Base-by-base conservation (phyloP, 1,140 invertebrate genomes). In the Aphidius ervi region DNA sequence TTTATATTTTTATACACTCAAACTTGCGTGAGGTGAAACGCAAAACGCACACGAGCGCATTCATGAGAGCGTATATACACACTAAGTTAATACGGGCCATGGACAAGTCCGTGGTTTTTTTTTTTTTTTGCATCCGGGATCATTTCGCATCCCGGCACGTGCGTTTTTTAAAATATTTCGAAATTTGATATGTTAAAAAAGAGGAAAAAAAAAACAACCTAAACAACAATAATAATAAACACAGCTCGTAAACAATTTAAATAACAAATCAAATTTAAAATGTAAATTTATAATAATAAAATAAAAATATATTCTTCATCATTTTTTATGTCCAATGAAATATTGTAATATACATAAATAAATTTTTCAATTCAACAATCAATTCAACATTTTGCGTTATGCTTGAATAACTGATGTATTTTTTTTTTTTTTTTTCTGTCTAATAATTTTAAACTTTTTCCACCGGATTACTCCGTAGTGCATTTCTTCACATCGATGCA, bases 131-230 rank as follows among this genome's bases (percentile, higher is more conserved):
- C 53, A 62, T 62, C 60, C 60, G 60, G 60, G 60, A 62, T 57
- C 60, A 57, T 20, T 50, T 40, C 31, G 47, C 54, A 56, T 56
- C 55, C 45, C 56, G 55, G 20, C 46, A 62, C 60, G 60, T 56
- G 54, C 47, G 57, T 52, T 39, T 48, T 37, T 46, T 46, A 40
- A 54, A 41, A 54, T 16, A 37, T 23, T 39, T 23, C 49, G 23
- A 52, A 52, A 52, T 52, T 31, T 40, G 40, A 9, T 10, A 52
- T 39, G 31, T 39, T 31, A 20, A 52, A 10, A 39, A 52, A 23
- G 1, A n/a, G 31, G 10, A 9, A 52, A 52, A 3, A 23, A 49
- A 49, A 49, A 20, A 16, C 7, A 49, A 31, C 4, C 23, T 31
- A 31, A 31, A 31, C 23, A 31, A 31, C 4, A 31, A 31, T 31